These are phyloP conservation scores for Sitta carolinensis DNA, from an alignment of 2,797 vertebrate genomes.

Conservation along the genomic window DNA sequence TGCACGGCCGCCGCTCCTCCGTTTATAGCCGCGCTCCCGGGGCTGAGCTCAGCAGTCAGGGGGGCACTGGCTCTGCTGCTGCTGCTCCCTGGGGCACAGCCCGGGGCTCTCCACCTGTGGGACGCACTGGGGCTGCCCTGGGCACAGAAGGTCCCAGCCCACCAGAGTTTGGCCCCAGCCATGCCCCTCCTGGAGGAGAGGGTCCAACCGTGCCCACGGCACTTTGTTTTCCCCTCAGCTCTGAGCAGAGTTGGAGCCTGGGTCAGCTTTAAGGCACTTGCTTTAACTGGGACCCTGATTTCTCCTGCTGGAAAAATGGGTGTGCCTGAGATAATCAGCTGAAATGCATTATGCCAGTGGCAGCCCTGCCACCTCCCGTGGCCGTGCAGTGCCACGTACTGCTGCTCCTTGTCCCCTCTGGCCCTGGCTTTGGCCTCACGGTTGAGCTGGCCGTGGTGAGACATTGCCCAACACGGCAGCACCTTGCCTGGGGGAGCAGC, in stretches of 20 bases:
- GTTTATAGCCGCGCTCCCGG: neutral
- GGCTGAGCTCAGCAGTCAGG: too few relatives aligned
- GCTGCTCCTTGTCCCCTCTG: neutral
- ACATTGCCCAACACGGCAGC: neutral
- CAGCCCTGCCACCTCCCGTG: neutral
- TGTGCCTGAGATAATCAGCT: neutral
- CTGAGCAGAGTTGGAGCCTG: neutral
- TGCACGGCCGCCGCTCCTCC: neutral
- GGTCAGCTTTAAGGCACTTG: neutral
- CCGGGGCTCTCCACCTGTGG: too few relatives aligned
- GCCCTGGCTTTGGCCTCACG: fast-evolving
- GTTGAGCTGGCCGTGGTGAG: neutral
- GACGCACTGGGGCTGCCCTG: neutral
- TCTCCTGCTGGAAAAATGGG: neutral
- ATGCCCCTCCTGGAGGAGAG: fast-evolving
- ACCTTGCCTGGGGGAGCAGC: neutral
- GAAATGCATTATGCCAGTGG: fast-evolving
- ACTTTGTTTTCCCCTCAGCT: neutral
- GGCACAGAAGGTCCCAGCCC: neutral
- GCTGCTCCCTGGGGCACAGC: neutral
- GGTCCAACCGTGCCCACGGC: neutral
- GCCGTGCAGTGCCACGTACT: fast-evolving
- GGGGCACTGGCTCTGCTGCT: neutral
- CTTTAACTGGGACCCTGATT: neutral
- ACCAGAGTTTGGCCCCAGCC: fast-evolving